phyloP scores from a whole-genome alignment of 1,140 invertebrate genomes.

The Leptinotarsa undecemlineata region DNA sequence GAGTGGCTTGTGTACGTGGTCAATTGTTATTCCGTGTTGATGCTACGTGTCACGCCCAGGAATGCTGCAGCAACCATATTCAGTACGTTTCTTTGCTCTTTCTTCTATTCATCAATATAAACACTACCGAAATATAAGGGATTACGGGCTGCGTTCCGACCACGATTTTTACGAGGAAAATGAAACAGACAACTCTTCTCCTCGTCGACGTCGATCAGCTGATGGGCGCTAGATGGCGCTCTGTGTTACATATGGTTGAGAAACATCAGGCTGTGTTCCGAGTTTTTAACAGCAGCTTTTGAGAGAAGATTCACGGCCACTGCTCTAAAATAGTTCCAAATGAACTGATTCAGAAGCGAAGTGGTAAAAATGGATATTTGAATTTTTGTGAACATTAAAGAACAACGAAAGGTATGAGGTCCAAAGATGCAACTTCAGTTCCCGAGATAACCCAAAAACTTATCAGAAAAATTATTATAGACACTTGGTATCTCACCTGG shows the following conservation, averaged over 20 bases:
- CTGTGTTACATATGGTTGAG: not conserved
- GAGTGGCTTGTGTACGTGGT: constrained; percentile 29
- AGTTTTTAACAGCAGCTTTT: no score
- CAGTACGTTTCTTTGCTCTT: constrained; percentile 22
- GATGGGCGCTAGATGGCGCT: not conserved
- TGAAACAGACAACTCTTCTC: not conserved
- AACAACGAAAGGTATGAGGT: no score
- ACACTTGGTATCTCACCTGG: no score
- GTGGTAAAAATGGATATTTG: no score
- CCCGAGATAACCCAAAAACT: no score
- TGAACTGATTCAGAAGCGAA: no score
- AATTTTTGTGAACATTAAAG: no score
- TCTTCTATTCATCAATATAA: constrained; percentile 24
- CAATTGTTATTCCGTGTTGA: constrained; percentile 39
- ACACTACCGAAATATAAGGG: constrained; percentile 18
- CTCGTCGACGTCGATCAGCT: not conserved
- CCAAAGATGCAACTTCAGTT: no score
- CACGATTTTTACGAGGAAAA: not conserved
- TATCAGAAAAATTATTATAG: no score
- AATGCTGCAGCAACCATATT: constrained; percentile 25
- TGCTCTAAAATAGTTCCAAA: no score
- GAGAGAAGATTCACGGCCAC: no score
- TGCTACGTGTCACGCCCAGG: constrained; percentile 30
- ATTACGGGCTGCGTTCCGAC: not conserved
- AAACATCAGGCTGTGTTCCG: no score